Percentiles rank a stretch among this genome's conserved stretches.
These are phyloP conservation scores for Danio aesculapii DNA, from an alignment of 2,797 vertebrate genomes.

Conservation along the genomic window DNA sequence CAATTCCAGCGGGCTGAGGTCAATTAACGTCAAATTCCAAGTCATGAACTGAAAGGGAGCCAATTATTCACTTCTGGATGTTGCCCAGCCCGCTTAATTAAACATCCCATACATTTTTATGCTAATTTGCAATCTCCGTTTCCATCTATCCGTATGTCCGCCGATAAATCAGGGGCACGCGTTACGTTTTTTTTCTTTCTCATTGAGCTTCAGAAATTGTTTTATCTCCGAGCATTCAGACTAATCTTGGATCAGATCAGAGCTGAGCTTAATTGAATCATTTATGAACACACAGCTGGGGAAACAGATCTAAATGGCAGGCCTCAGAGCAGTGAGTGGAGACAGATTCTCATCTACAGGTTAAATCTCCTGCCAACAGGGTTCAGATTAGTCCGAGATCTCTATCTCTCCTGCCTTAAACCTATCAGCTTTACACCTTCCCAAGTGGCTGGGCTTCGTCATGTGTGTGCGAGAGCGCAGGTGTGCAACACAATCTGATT, in stretches of 20 bases:
- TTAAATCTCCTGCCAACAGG: slow-evolving; percentile 50
- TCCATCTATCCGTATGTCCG: slow-evolving; percentile 8
- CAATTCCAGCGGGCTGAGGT: background rate
- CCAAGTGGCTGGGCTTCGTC: slow-evolving; percentile 41
- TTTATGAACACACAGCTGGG: slow-evolving; percentile 52
- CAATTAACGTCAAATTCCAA: background rate
- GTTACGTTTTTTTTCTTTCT: background rate
- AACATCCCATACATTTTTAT: slow-evolving; percentile 25
- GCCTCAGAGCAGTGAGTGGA: slow-evolving; percentile 40
- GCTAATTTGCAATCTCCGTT: slow-evolving; percentile 14
- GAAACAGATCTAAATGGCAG: slow-evolving; percentile 48
- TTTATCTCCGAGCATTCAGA: slow-evolving; percentile 35
- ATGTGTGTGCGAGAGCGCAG: slow-evolving; percentile 35
- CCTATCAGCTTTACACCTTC: slow-evolving; percentile 53
- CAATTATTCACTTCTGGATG: slow-evolving; percentile 23
- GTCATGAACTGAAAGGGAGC: slow-evolving; percentile 7
- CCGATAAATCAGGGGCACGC: background rate
- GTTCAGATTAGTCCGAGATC: slow-evolving; percentile 52
- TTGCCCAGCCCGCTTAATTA: slow-evolving; percentile 25
- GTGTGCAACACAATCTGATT: slow-evolving; percentile 49
- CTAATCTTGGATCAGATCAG: slow-evolving; percentile 41
- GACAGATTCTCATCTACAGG: slow-evolving; percentile 50
- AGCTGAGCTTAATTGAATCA: slow-evolving; percentile 50
- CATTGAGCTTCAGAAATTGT: slow-evolving; percentile 26
- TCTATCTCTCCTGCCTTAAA: slow-evolving; percentile 43